These are phyloP conservation scores for Acrossocheilus fasciatus DNA, from an alignment of 2,797 vertebrate species.

Conservation along the genomic window DNA sequence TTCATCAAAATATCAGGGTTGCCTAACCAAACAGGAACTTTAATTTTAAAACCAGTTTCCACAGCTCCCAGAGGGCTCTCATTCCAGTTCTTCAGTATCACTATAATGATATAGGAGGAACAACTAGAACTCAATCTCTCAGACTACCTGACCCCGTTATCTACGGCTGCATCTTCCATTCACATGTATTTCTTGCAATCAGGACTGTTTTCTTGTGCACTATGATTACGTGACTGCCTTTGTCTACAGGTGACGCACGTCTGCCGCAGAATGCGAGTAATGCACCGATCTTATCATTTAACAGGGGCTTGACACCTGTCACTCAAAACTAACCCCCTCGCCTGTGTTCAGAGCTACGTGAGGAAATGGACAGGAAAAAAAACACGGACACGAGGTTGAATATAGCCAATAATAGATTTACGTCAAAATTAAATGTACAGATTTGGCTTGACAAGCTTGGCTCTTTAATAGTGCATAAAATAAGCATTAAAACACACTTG, in stretches of 20 bases:
- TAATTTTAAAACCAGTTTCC: neutral
- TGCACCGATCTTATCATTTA: conserved; percentile 49
- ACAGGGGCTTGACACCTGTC: conserved; percentile 34
- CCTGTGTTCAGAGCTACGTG: neutral
- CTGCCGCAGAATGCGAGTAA: conserved; percentile 39
- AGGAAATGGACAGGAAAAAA: neutral
- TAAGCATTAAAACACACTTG: neutral
- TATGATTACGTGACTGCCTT: conserved; percentile 21
- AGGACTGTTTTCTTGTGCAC: neutral
- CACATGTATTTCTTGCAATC: neutral
- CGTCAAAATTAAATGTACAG: neutral
- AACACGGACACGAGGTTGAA: neutral
- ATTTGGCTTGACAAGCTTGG: neutral
- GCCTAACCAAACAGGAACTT: neutral
- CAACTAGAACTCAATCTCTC: neutral
- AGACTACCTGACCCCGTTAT: neutral
- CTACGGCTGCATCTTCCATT: neutral
- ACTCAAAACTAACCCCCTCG: conserved; percentile 14
- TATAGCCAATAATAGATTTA: neutral
- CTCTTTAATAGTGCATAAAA: neutral
- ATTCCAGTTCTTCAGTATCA: neutral
- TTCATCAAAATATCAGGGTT: neutral
- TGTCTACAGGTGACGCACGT: conserved; percentile 1
- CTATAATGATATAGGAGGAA: neutral
- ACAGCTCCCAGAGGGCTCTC: neutral